phyloP scores from a whole-genome alignment of 2,113 vertebrate species.

The Lampris incognitus region DNA sequence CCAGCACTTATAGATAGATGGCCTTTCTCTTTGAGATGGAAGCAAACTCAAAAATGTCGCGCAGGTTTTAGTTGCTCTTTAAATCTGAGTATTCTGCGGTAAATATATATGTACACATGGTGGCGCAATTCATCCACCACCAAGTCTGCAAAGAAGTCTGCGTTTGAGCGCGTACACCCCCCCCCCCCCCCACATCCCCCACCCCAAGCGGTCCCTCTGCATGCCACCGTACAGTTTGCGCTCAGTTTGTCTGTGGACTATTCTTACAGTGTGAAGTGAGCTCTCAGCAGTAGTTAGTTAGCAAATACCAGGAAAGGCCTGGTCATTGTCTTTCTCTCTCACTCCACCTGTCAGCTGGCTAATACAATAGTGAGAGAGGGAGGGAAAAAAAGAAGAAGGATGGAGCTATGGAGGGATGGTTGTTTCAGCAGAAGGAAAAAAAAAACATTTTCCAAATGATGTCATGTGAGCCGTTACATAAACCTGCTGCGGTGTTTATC shows the following conservation, averaged over 20 bases:
- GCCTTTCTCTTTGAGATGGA: too few relatives aligned
- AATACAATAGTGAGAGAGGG: constrained; percentile 14
- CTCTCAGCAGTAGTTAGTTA: neutral
- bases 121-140: constrained; percentile 37
- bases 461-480: constrained; percentile 7
- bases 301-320: constrained; percentile 47
- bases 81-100: neutral
- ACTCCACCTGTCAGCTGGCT: constrained; percentile 63
- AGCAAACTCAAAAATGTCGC: too few relatives aligned
- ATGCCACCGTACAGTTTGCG: too few relatives aligned
- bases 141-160: neutral
- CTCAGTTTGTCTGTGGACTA: neutral
- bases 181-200: neutral
- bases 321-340: constrained; percentile 2
- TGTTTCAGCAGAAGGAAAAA: neutral
- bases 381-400: constrained; percentile 36
- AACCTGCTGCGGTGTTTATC: constrained; percentile 11
- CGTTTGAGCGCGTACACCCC: neutral
- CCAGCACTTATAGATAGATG: too few relatives aligned
- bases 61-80: too few relatives aligned
- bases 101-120: constrained; percentile 39
- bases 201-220: neutral
- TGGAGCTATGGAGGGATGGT: constrained; percentile 29
- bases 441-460: constrained; percentile 5
- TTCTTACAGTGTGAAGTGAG: constrained; percentile 4